Conservation (phyloP, 2,797 vertebrate genomes). For the Paramormyrops hopkinsi region DNA sequence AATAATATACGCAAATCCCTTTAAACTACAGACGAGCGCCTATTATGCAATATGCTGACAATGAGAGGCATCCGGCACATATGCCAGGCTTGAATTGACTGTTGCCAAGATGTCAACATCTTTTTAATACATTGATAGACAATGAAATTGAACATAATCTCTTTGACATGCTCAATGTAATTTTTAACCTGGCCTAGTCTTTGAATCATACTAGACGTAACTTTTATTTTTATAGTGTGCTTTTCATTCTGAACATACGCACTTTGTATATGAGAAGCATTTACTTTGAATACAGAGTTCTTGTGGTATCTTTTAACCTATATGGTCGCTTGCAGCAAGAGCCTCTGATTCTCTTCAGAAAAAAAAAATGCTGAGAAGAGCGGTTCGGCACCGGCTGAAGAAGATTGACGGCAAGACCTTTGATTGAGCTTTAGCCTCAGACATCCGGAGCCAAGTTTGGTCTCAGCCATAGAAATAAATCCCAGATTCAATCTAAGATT, state of each 20-base stretch:
- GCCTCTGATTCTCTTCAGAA: not conserved
- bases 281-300: not conserved
- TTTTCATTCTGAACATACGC: not conserved
- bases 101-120: not conserved
- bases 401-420: not conserved
- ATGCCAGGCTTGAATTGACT: not conserved
- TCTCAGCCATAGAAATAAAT: conserved; percentile 1
- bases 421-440: not conserved
- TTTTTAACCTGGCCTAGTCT: not conserved
- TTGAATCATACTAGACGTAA: not conserved
- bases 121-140: not conserved
- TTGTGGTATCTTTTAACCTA: not conserved
- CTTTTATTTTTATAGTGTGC: not conserved
- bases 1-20: not conserved
- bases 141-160: not conserved
- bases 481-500: conserved; percentile 7
- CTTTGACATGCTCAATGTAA: not conserved
- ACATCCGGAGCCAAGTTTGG: not conserved
- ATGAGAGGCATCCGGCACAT: not conserved
- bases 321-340: not conserved
- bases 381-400: not conserved
- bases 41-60: not conserved
- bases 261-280: not conserved
- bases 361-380: not conserved
- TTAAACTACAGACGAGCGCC: not conserved